Evolutionary conservation across 2,113 vertebrate species (phyloP), one percentile per base, ranked within the genome.

Genomic region (Zosterops lateralis): DNA sequence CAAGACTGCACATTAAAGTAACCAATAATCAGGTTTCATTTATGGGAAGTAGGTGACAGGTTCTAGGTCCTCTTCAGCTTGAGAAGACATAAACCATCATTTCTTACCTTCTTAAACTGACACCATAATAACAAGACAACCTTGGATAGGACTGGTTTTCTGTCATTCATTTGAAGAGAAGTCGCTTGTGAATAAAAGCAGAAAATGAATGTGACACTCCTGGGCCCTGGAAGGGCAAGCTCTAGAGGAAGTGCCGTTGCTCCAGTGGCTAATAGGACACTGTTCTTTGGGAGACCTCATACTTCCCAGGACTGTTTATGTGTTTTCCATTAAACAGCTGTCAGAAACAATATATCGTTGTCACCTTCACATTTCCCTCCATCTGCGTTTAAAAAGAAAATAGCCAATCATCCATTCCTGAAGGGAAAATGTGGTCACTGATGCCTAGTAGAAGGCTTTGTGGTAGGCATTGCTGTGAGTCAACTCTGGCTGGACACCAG

Each of bases 31-130:
- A 82, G 17, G 15, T 78, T 74, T 75, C 57, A 51, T 57, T 71
- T 76, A 79, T 36, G 80, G 58, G 53, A 71, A 78, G 21, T 40
- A 25, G 5, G 6, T 90, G 32, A 70, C 60, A 36, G 3, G 62
- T 92, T 95, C 80, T 90, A 95, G 68, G 34, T 77, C 38, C 22
- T 90, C 82, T 85, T 83, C 84, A 92, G 29, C 47, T 89, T 58
- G 17, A 66, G 65, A 90, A 70, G 47, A 65, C 34, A 45, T 76
- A 90, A 86, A 50, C 38, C 17, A 18, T 58, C 6, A 54, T 32
- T 34, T 90, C 58, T 83, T 65, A 57, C 25, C 18, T 90, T 92
- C 86, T 77, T 47, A 38, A 80, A 62, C 17, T 34, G 51, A 70
- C 32, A 74, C 21, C 19, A 45, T 60, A 75, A 85, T 57, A 60